phyloP scores from a whole-genome alignment of 2,113 vertebrate species.

The Dromaius novaehollandiae region DNA sequence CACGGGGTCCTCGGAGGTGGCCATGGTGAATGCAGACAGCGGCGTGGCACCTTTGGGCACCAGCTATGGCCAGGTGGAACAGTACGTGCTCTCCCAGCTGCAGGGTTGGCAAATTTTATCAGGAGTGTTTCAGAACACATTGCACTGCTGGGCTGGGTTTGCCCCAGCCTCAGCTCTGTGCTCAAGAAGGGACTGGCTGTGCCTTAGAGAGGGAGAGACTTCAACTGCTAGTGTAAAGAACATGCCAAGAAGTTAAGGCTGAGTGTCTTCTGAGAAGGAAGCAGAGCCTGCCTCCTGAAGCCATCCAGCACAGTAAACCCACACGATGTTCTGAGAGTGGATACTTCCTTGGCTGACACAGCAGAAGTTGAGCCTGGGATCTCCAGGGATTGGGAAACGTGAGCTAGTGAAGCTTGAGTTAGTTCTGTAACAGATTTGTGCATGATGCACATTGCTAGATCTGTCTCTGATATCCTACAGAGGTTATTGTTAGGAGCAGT shows the following conservation, averaged over 20 bases:
- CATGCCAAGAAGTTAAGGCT: slow-evolving; percentile 22
- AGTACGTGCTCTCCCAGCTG: neutral
- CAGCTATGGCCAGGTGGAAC: neutral
- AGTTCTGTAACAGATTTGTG: neutral
- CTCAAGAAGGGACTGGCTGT: neutral
- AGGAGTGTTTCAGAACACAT: neutral
- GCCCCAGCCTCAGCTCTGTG: neutral
- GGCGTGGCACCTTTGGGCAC: neutral
- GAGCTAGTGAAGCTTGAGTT: neutral
- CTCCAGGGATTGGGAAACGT: neutral
- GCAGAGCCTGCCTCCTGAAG: slow-evolving; percentile 13
- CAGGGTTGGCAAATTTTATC: neutral
- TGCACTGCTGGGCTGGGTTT: neutral
- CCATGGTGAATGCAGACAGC: neutral
- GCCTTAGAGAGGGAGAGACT: neutral
- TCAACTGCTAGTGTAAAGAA: slow-evolving; percentile 20
- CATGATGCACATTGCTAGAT: neutral
- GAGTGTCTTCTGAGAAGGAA: slow-evolving; percentile 19
- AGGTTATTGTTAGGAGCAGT: neutral
- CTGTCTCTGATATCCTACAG: neutral
- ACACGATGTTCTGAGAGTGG: neutral
- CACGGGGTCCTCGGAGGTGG: neutral
- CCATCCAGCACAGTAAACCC: slow-evolving; percentile 24
- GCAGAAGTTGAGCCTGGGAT: neutral
- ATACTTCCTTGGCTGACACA: neutral